Evolutionary conservation across 2,797 vertebrate genomes (phyloP).

Genomic region (Percopsis omiscomaycus): DNA sequence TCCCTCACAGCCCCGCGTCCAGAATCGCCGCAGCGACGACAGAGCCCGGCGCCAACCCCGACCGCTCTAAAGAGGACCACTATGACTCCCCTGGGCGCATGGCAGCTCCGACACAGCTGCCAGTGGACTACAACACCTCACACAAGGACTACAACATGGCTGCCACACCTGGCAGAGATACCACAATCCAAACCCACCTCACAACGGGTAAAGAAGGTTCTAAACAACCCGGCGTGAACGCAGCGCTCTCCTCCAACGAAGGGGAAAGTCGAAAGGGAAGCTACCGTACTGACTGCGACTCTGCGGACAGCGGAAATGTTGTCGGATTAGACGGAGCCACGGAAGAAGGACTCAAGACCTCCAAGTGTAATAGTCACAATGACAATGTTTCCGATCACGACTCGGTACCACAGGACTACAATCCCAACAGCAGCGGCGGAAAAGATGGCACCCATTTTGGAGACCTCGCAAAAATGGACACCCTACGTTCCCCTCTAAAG

Average conservation of each 20-base stretch:
- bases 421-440: conserved; percentile 26
- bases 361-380: conserved; percentile 10
- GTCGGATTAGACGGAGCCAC: conserved; percentile 33
- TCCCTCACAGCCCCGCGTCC: conserved; percentile 76
- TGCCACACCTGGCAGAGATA: conserved; percentile 26
- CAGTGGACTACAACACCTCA: conserved; percentile 47
- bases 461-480: conserved; percentile 32
- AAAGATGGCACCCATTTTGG: conserved; percentile 25
- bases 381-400: conserved; percentile 42
- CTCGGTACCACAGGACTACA: conserved; percentile 51
- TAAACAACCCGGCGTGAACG: conserved; percentile 20
- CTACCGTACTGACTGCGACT: conserved; percentile 26
- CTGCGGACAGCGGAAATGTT: conserved; percentile 28
- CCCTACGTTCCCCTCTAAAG: conserved; percentile 25
- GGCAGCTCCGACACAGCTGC: conserved; percentile 16
- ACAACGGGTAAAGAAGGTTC: not conserved
- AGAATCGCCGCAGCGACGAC: conserved; percentile 67
- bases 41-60: conserved; percentile 56
- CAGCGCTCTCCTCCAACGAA: conserved; percentile 37
- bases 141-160: conserved; percentile 55
- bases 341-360: conserved; percentile 37
- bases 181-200: conserved; percentile 35
- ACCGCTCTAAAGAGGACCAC: conserved; percentile 40
- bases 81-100: conserved; percentile 50
- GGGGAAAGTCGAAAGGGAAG: conserved; percentile 36